Base-by-base conservation (phyloP, 2,888 invertebrate species). In the Agrotis clavis region DNA sequence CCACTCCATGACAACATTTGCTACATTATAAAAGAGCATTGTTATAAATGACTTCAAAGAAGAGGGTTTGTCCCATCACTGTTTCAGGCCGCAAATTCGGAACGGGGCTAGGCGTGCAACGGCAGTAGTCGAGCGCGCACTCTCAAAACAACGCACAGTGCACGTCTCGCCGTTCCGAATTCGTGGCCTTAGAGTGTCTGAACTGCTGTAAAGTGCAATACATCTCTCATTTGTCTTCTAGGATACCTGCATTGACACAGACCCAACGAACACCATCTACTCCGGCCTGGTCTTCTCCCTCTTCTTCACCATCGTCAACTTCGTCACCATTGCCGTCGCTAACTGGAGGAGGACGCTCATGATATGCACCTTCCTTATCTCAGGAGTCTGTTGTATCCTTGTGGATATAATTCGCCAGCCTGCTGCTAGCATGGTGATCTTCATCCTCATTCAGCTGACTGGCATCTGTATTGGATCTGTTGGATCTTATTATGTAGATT, bases 251-350 rank as follows among this genome's bases (percentile, higher is more conserved):
- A 84, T 87, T 0, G 89, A 92, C 0, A 89, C 89, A 5, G 92
- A 97, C 41, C 96, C 97, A 51, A 85, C 91, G 0, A 90, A 91
- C 21, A 97, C 97, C 0, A 97, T 97, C 68, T 90, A 95, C 76
- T 96, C 96, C 68, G 96, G 97, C 21, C 91, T 97, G 41, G 90
- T 94, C 1, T 97, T 97, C 79, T 97, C 97, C 0, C 86, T 92
- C 0, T 93, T 95, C 47, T 97, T 97, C 63, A 91, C 97, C 0
- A 9, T 96, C 0, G 94, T 97, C 30, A 97, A 97, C 84, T 75
- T 97, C 11, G 69, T 95, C 5, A 60, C 75, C 35, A 72, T 86
- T 1, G 57, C 54, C 95, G 96, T 74, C 94, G 97, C 66, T 93
- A 93, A 81, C 86, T 97, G 21, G 96, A 96, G 97, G 63, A 95